Evolutionary conservation across 2,113 vertebrate genomes (phyloP), one percentile per base, ranked within the genome.

Genomic region (Pyxicephalus adspersus): DNA sequence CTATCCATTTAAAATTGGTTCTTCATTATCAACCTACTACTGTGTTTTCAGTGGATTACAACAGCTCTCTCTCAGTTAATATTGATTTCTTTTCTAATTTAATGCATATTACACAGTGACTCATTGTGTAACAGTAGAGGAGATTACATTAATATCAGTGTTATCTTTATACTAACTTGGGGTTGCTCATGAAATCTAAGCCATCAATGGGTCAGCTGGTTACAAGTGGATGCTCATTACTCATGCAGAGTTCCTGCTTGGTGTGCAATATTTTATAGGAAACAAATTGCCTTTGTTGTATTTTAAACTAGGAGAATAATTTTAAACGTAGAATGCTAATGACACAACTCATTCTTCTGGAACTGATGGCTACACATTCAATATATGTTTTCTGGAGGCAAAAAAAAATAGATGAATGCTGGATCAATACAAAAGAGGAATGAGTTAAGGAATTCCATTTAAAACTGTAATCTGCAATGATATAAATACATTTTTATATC

Each of bases 131-230:
- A 83, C 72, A 71, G 1, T 18, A 19, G 17, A 83, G 55, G 13
- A 38, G 51, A 86, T 87, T 86, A 81, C 86, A 84, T 72, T 78
- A 85, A 86, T 88, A 85, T 76, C 84, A 85, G 28, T 83, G n/a
- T 15, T 76, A 80, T 89, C 83, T 87, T 84, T 70, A 50, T 68
- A 61, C 73, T 81, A 86, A 83, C 13, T 82, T 88, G 73, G 85
- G 82, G 80, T 83, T 81, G 18, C 25, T 76, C 83, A 83, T 85
- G 83, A 58, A 57, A 85, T 82, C 71, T 70, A 85, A 80, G 84
- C 73, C 66, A 7, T 61, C 73, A 18, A 78, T 6, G 25, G 16
- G 34, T 38, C 4, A 83, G 0, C 0, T n/a, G 67, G 76, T 54
- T 76, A 9, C 23, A 86, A 81, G 0, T 13, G 60, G 19, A 72